Conservation (phyloP, 2,113 vertebrate species). For the Ptychochromis oligacanthus region DNA sequence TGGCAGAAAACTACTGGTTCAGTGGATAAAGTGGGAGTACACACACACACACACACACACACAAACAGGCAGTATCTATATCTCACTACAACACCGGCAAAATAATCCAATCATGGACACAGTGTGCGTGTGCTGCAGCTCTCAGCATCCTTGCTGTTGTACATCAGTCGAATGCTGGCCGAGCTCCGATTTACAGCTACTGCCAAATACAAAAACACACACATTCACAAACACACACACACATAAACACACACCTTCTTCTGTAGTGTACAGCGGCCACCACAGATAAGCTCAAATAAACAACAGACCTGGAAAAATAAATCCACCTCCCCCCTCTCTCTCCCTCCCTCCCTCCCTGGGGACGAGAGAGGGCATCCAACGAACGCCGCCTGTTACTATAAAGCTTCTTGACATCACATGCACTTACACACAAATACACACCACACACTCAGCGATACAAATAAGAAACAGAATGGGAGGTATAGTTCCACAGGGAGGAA, state of each 20-base stretch:
- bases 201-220: slow-evolving; percentile 35
- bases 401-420: slow-evolving; percentile 65
- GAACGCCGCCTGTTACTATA: slow-evolving; percentile 60
- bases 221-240: slow-evolving; percentile 30
- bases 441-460: slow-evolving; percentile 48
- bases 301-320: slow-evolving; percentile 74
- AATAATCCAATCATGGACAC: slow-evolving; percentile 54
- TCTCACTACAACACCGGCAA: slow-evolving; percentile 34
- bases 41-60: slow-evolving; percentile 5
- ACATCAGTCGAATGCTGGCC: slow-evolving; percentile 63
- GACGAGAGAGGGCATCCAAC: slow-evolving; percentile 64
- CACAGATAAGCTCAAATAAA: slow-evolving; percentile 76
- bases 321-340: slow-evolving; percentile 37
- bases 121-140: slow-evolving; percentile 28
- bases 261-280: slow-evolving; percentile 60
- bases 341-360: slow-evolving; percentile 38
- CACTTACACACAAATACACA: slow-evolving; percentile 20
- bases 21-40: not conserved
- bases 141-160: slow-evolving; percentile 55
- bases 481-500: slow-evolving; percentile 68
- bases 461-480: slow-evolving; percentile 65
- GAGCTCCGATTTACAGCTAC: slow-evolving; percentile 64
- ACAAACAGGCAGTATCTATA: slow-evolving; percentile 13
- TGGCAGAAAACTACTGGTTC: not conserved
- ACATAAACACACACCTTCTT: slow-evolving; percentile 40